Evolutionary conservation across 1,140 invertebrate genomes (phyloP).

Genomic region (Globodera rostochiensis): DNA sequence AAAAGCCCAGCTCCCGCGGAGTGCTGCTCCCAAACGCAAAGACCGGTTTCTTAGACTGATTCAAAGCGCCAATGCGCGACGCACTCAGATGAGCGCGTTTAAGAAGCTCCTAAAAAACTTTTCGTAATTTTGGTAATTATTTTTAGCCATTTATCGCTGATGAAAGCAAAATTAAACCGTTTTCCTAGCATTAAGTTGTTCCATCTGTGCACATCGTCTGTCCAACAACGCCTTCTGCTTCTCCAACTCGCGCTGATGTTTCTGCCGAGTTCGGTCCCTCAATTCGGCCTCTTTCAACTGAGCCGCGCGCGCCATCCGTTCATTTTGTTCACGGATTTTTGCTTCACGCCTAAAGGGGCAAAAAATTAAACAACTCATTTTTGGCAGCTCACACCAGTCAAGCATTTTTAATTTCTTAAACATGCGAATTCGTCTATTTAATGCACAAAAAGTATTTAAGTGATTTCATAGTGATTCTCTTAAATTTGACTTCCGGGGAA

Average conservation of each 20-base stretch:
- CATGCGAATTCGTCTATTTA: too few species aligned
- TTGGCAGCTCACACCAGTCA: too few species aligned
- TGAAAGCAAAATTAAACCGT: slow-evolving; percentile 8
- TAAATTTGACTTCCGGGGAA: too few species aligned
- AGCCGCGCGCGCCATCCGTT: slow-evolving; percentile 33
- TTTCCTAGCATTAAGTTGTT: slow-evolving; percentile 43
- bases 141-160: neutral
- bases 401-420: too few species aligned
- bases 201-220: slow-evolving; percentile 40
- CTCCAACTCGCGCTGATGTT: slow-evolving; percentile 38
- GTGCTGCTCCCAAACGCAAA: slow-evolving; percentile 57
- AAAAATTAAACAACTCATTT: neutral
- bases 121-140: neutral
- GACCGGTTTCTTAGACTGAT: slow-evolving; percentile 37
- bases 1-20: slow-evolving; percentile 52
- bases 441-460: too few species aligned
- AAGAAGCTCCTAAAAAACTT: slow-evolving; percentile 44
- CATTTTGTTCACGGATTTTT: slow-evolving; percentile 45
- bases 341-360: slow-evolving; percentile 44
- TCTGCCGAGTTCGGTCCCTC: slow-evolving; percentile 26
- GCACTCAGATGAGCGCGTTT: slow-evolving; percentile 47
- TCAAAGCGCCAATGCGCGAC: slow-evolving; percentile 39
- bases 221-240: slow-evolving; percentile 47
- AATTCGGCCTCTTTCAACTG: slow-evolving; percentile 42
- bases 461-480: too few species aligned